Base-by-base conservation (phyloP, 2,113 vertebrate species). In the Lipophrys pholis region DNA sequence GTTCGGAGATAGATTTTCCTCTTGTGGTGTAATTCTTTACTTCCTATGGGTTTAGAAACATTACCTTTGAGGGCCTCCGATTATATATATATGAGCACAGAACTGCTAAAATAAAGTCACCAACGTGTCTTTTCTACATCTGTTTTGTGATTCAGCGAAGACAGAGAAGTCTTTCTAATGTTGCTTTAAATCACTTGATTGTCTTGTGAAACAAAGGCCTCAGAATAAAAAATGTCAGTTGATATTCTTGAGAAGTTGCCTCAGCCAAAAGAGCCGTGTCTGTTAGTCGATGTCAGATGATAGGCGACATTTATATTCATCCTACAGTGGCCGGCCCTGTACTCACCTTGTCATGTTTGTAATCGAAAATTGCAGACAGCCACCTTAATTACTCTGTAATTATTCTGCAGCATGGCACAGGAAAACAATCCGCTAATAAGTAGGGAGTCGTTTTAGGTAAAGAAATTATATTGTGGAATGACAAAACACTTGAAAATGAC, bases 91-190 rank as follows among this genome's bases (percentile, higher is more conserved):
- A 62, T 56, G 15, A 58, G 38, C 57, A 46, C 14, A 54, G 53
- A 49, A 49, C 40, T 39, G 2, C 36, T 55, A 54, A 63, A 75
- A 52, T 3, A 12, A 3, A n/a, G 50, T 48, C 16, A 10, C n/a
- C 0, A 10, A 35, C 69, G 49, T 11, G 8, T 58, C 43, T 73
- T 0, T 65, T 69, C 49, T 61, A 51, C 16, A 40, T 9, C 16
- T 15, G 71, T 41, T 68, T 52, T 46, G 46, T 81, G 61, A 85
- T 75, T 72, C 59, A 68, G 68, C 21, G 3, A 46, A 43, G 55
- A 73, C 53, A 48, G 48, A 52, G 16, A 50, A 73, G 46, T 59
- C 48, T 59, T 59, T 41, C 36, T 45, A 60, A 73, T 74, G 57
- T 57, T 48, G 21, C 57, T 41, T 59, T 60, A 66, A 73, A 49